These are phyloP conservation scores for Dolomedes plantarius DNA, from an alignment of 2,888 invertebrate genomes.

Conservation along the genomic window DNA sequence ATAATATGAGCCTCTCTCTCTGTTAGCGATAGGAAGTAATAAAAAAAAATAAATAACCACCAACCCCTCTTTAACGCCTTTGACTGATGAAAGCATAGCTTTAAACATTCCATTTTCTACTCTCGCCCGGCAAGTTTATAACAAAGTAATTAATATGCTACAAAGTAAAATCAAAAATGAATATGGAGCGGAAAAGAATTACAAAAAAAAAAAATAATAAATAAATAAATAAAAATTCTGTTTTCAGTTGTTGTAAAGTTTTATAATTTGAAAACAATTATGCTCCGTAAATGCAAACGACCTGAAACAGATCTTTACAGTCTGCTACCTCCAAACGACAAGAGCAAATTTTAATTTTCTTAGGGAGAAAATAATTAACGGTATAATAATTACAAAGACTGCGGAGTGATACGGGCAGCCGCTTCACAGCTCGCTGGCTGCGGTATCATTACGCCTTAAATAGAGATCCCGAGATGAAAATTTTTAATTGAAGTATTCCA, in stretches of 20 bases:
- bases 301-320: constrained; percentile 54
- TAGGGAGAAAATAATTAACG: constrained; percentile 57
- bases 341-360: constrained; percentile 57
- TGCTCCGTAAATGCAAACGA: constrained; percentile 55
- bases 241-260: constrained; percentile 23
- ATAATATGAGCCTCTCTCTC: too few relatives aligned
- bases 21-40: too few relatives aligned
- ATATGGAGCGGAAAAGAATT: neutral
- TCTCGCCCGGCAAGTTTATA: constrained; percentile 35
- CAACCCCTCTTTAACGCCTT: constrained; percentile 15
- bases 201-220: too few relatives aligned
- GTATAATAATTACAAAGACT: constrained; percentile 51
- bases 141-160: constrained; percentile 59
- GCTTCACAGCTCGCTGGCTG: constrained; percentile 19
- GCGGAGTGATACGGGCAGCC: neutral
- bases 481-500: constrained; percentile 10
- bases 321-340: constrained; percentile 39
- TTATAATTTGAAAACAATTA: constrained; percentile 63
- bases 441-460: constrained; percentile 47
- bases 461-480: constrained; percentile 32
- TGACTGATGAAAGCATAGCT: constrained; percentile 30
- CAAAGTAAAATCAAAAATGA: constrained; percentile 37
- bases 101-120: neutral
- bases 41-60: neutral
- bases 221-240: too few relatives aligned